A percentile compares a stretch with the other conserved stretches of the same genome.
Conservation (phyloP, 2,888 invertebrate genomes). For the Yponomeuta malinellus region DNA sequence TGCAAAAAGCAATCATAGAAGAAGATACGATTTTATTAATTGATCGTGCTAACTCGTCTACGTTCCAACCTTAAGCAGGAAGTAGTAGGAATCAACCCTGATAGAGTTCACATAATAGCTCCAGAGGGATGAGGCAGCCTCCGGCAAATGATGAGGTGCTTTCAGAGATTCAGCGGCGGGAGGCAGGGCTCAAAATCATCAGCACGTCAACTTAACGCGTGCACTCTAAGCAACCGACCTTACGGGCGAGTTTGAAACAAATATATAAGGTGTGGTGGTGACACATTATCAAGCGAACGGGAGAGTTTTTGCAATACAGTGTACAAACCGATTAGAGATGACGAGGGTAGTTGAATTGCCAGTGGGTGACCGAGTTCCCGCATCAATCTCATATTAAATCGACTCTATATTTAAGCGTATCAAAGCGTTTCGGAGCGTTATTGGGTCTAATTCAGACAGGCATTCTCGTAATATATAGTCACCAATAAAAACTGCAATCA, state of each 20-base stretch:
- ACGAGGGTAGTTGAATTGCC: not conserved
- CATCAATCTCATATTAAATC: not conserved
- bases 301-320: not conserved
- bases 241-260: no score
- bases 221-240: no score
- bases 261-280: not conserved
- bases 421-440: not conserved
- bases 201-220: no score
- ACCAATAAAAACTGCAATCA: no score
- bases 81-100: not conserved
- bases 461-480: no score
- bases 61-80: not conserved
- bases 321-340: not conserved
- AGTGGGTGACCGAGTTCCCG: not conserved
- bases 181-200: no score
- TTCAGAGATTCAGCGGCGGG: conserved; percentile 32
- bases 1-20: no score
- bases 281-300: not conserved
- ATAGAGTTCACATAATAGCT: not conserved
- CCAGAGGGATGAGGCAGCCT: conserved; percentile 25
- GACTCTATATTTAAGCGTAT: not conserved
- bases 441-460: no score
- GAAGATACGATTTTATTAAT: no score
- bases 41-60: no score
- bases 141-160: conserved; percentile 54